Conservation (phyloP, 2,888 invertebrate species). For the Plusia festucae region DNA sequence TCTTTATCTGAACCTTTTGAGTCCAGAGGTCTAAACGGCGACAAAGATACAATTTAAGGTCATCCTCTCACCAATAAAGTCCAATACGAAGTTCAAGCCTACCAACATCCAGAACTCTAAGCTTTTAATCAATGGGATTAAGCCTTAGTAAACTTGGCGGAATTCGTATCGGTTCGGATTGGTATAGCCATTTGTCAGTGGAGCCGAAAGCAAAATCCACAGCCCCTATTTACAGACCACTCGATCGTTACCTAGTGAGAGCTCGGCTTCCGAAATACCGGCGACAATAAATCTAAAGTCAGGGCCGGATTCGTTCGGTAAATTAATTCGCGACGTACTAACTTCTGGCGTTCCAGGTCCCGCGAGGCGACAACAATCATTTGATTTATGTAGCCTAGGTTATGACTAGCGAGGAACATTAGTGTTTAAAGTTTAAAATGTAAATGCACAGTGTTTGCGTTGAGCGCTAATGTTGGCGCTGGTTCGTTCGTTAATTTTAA, state of each 20-base stretch:
- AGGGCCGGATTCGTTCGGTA: slow-evolving; percentile 55
- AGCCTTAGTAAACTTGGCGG: slow-evolving; percentile 61
- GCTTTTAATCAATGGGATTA: slow-evolving; percentile 66
- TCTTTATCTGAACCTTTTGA: background rate
- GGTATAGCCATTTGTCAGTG: slow-evolving; percentile 66
- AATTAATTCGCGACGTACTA: slow-evolving; percentile 56
- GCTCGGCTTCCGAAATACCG: slow-evolving; percentile 55
- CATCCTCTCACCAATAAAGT: slow-evolving; percentile 45
- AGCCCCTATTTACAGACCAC: slow-evolving; percentile 70
- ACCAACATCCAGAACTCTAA: slow-evolving; percentile 53
- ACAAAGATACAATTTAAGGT: slow-evolving; percentile 30
- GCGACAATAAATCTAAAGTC: slow-evolving; percentile 62
- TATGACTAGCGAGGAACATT: slow-evolving; percentile 48
- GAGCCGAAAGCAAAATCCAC: slow-evolving; percentile 67
- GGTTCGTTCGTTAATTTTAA: slow-evolving; percentile 38
- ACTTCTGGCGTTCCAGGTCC: slow-evolving; percentile 55
- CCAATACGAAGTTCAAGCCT: slow-evolving; percentile 43
- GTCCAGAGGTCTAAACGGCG: background rate
- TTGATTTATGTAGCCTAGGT: slow-evolving; percentile 52
- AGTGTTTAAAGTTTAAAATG: slow-evolving; percentile 44
- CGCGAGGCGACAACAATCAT: slow-evolving; percentile 41
- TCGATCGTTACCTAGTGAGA: slow-evolving; percentile 65
- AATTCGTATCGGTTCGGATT: slow-evolving; percentile 60
- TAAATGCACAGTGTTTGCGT: slow-evolving; percentile 51
- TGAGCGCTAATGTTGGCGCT: slow-evolving; percentile 32